Evolutionary conservation across 2,888 invertebrate genomes (phyloP).

Genomic region (Bellardia bayeri): DNA sequence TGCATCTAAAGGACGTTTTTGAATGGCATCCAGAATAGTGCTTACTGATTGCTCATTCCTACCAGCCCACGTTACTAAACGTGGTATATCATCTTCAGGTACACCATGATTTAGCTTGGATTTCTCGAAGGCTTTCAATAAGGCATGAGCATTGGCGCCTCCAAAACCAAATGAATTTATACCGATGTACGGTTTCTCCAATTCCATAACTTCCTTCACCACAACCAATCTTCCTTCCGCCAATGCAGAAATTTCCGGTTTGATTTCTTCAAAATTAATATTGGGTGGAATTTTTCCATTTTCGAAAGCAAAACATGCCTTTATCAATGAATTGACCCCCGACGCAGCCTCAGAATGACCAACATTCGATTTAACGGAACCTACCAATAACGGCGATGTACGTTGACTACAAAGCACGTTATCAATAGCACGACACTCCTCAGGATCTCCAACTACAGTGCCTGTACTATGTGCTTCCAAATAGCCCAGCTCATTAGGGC

Average conservation of each 20-base stretch:
- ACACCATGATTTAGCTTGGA: constrained; percentile 85
- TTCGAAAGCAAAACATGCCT: constrained; percentile 93
- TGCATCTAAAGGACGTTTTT: constrained; percentile 86
- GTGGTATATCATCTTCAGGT: constrained; percentile 88
- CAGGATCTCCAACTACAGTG: constrained; percentile 94
- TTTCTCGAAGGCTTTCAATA: constrained; percentile 79
- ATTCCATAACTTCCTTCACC: constrained; percentile 89
- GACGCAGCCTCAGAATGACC: constrained; percentile 96
- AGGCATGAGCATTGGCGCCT: constrained; percentile 89
- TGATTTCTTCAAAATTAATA: constrained; percentile 89
- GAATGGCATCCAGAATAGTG: constrained; percentile 87
- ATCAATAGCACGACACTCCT: constrained; percentile 93
- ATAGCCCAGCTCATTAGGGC: constrained; percentile 88
- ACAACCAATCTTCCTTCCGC: constrained; percentile 88
- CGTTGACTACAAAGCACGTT: constrained; percentile 91
- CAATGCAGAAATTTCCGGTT: constrained; percentile 87
- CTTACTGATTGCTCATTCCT: constrained; percentile 91
- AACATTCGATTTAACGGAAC: constrained; percentile 96
- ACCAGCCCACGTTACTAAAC: constrained; percentile 90
- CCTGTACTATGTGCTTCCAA: constrained; percentile 95
- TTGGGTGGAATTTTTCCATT: constrained; percentile 93
- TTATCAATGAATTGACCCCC: constrained; percentile 92
- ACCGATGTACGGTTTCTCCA: constrained; percentile 91
- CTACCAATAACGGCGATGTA: constrained; percentile 91
- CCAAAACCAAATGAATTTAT: constrained; percentile 98